Evolutionary conservation across 2,113 vertebrate genomes (phyloP), one percentile per base, ranked within the genome.

Genomic region (Corythoichthys intestinalis): DNA sequence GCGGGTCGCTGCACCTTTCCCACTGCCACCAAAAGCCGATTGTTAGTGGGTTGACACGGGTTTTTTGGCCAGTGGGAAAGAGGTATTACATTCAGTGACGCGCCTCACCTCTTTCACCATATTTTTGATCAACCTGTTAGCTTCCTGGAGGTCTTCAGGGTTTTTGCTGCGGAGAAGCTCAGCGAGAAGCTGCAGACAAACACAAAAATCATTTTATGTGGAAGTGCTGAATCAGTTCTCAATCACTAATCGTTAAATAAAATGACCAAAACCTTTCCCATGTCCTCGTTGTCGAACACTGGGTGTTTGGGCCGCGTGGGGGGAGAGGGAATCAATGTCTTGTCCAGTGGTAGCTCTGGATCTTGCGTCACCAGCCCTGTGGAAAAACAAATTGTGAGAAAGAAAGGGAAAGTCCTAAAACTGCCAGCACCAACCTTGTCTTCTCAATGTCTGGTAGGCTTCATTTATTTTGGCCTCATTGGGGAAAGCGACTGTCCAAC

Each of bases 21-120:
- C n/a, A n/a, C n/a, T n/a, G n/a, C n/a, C n/a, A n/a, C n/a, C n/a
- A n/a, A n/a, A n/a, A n/a, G n/a, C n/a, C n/a, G n/a, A n/a, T n/a
- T n/a, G n/a, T n/a, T n/a, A n/a, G n/a, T n/a, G n/a, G n/a, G n/a
- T n/a, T n/a, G n/a, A n/a, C n/a, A n/a, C 41, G n/a, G n/a, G n/a
- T n/a, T n/a, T n/a, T n/a, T n/a, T n/a, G n/a, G n/a, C n/a, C n/a
- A n/a, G n/a, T n/a, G n/a, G n/a, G n/a, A n/a, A n/a, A n/a, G n/a
- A n/a, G n/a, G n/a, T n/a, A n/a, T 20, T 2, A 47, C 2, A 8
- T 6, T 34, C 28, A n/a, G 3, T 6, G 17, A 70, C 10, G 2
- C 2, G 11, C 68, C 93, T 92, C 84, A 98, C 97, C 94, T 99
- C 97, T 86, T 99, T 99, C 83, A 99, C 97, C 97, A 99, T 99